Evolutionary conservation across 1,140 invertebrate species (phyloP).

Genomic region (Camponotus floridanus): DNA sequence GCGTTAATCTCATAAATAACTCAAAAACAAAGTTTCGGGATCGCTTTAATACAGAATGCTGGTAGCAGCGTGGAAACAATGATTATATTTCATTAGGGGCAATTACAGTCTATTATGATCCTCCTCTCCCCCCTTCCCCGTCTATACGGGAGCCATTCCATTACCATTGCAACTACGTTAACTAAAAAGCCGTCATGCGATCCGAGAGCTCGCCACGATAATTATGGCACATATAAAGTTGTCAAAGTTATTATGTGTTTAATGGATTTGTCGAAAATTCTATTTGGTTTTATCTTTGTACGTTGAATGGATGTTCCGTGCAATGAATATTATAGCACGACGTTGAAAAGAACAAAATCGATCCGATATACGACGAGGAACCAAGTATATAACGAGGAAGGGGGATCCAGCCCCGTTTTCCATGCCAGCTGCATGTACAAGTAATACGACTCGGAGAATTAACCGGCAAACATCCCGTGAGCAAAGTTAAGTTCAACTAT

Average conservation of each 20-base stretch:
- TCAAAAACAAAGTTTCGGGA: slow-evolving; percentile 62
- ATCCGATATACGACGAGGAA: not conserved
- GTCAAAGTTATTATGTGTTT: not conserved
- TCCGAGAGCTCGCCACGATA: slow-evolving; percentile 12
- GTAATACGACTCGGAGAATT: slow-evolving; percentile 49
- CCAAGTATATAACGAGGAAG: not conserved
- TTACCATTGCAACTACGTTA: not conserved
- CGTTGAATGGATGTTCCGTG: not conserved
- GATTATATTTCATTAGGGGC: slow-evolving; percentile 60
- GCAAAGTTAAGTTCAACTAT: slow-evolving; percentile 42
- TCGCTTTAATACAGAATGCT: slow-evolving; percentile 50
- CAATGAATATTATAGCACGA: not conserved
- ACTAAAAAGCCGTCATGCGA: slow-evolving; percentile 38
- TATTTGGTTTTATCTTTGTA: too few species aligned
- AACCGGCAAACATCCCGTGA: slow-evolving; percentile 41
- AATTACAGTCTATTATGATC: slow-evolving; percentile 49
- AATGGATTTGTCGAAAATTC: slow-evolving; percentile 31
- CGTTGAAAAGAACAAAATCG: not conserved
- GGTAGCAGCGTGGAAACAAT: slow-evolving; percentile 55
- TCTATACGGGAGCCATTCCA: slow-evolving; percentile 15
- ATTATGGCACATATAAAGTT: slow-evolving; percentile 27
- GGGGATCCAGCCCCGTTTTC: not conserved
- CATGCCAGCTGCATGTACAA: not conserved
- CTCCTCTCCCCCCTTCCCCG: not conserved
- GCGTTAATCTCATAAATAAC: slow-evolving; percentile 60